Conservation (phyloP, 2,113 vertebrate species). For the Helogale parvula region DNA sequence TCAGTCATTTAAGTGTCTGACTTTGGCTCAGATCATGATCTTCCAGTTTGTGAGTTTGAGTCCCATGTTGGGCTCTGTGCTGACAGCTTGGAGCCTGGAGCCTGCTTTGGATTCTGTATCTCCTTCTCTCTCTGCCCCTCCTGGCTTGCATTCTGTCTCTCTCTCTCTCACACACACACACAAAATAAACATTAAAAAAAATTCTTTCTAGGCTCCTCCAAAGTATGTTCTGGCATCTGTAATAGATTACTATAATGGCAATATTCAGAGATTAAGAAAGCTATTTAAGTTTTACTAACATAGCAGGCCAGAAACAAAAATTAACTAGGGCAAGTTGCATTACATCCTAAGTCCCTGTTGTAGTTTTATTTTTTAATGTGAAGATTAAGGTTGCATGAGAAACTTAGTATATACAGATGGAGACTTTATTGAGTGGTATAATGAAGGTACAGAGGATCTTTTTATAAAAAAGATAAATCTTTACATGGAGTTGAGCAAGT, state of each 20-base stretch:
- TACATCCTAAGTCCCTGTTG: not conserved
- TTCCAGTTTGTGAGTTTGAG: too few species aligned
- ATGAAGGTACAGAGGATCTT: not conserved
- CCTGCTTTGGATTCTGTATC: too few species aligned
- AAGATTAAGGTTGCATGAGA: not conserved
- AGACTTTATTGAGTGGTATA: not conserved
- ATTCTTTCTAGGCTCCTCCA: not conserved
- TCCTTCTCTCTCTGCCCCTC: too few species aligned
- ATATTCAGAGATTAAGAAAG: conserved; percentile 6
- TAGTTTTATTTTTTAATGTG: not conserved
- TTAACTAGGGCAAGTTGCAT: not conserved
- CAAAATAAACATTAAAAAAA: too few species aligned
- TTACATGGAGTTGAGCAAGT: not conserved
- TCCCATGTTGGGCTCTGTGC: too few species aligned
- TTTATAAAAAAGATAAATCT: not conserved
- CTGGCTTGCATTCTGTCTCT: too few species aligned
- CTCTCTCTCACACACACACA: too few species aligned
- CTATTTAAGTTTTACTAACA: not conserved
- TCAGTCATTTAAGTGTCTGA: too few species aligned
- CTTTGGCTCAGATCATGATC: too few species aligned
- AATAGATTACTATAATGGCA: not conserved
- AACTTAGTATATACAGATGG: not conserved
- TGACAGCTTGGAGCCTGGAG: too few species aligned
- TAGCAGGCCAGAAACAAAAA: not conserved
- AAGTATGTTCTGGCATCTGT: not conserved